phyloP scores from a whole-genome alignment of 2,888 invertebrate species.

The Amblyteles armatorius region DNA sequence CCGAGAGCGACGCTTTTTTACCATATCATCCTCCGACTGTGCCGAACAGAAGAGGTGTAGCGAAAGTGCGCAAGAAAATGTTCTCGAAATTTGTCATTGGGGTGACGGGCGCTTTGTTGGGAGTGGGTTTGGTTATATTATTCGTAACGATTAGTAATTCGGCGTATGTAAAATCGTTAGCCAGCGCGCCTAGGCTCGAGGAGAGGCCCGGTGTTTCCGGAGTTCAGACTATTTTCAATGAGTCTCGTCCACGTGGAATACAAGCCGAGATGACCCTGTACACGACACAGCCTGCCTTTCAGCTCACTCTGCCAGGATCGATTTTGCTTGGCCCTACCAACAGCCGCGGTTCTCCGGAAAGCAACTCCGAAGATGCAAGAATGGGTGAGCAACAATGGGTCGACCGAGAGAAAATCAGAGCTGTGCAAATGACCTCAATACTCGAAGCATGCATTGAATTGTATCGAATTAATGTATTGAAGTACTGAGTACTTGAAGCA shows the following conservation, averaged over 20 bases:
- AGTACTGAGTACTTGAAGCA: too few relatives aligned
- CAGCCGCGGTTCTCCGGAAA: neutral
- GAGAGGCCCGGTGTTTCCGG: constrained; percentile 5
- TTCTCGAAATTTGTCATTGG: constrained; percentile 10
- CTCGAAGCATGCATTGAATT: too few relatives aligned
- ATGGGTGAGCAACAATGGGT: constrained; percentile 17
- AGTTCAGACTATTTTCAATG: neutral
- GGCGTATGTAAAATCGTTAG: constrained; percentile 49
- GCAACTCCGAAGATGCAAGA: constrained; percentile 1
- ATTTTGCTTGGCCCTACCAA: neutral
- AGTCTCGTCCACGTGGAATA: neutral
- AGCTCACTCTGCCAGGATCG: constrained; percentile 44
- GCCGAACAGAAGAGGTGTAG: neutral
- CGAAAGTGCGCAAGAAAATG: constrained; percentile 57
- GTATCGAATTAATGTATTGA: too few relatives aligned
- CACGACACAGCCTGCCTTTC: constrained; percentile 36
- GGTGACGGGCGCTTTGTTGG: constrained; percentile 6
- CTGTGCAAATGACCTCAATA: too few relatives aligned
- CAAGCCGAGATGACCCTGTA: constrained; percentile 32
- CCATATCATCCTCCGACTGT: neutral
- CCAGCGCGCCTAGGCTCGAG: constrained; percentile 2
- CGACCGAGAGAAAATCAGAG: neutral
- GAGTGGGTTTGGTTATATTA: constrained; percentile 3
- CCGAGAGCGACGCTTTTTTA: constrained; percentile 37
- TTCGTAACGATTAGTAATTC: constrained; percentile 22